phyloP scores from a whole-genome alignment of 1,140 invertebrate genomes.

The Drosophila bocqueti region DNA sequence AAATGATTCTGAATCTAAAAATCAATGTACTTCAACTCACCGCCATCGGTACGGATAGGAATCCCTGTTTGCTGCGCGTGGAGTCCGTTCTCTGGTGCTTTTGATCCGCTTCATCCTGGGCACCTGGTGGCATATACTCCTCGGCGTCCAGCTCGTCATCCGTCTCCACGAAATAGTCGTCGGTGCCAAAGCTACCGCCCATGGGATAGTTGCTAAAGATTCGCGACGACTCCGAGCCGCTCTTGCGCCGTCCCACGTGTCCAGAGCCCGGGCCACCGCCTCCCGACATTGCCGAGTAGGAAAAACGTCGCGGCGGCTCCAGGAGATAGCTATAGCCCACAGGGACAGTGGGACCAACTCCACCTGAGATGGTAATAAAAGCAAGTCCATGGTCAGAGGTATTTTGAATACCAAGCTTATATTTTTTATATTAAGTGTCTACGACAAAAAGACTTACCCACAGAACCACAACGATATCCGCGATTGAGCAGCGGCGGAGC shows the following conservation, averaged over 20 bases:
- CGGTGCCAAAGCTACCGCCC: slow-evolving; percentile 85
- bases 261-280: slow-evolving; percentile 75
- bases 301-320: slow-evolving; percentile 87
- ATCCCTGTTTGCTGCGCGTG: slow-evolving; percentile 84
- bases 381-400: too few relatives aligned
- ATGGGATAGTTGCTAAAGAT: slow-evolving; percentile 86
- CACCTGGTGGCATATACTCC: slow-evolving; percentile 65
- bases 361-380: slow-evolving; percentile 29
- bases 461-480: slow-evolving; percentile 88
- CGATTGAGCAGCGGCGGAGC: slow-evolving; percentile 85
- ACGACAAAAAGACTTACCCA: slow-evolving; percentile 83
- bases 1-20: background rate
- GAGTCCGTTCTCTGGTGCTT: slow-evolving; percentile 72
- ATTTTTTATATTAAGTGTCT: background rate
- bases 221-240: slow-evolving; percentile 82
- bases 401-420: background rate
- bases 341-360: slow-evolving; percentile 67
- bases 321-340: slow-evolving; percentile 90
- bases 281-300: slow-evolving; percentile 83
- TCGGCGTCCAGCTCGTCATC: slow-evolving; percentile 84
- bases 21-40: slow-evolving; percentile 43
- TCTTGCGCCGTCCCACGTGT: slow-evolving; percentile 83
- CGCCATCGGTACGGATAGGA: slow-evolving; percentile 84
- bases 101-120: slow-evolving; percentile 33
- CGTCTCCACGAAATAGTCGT: slow-evolving; percentile 85